Evolutionary conservation across 2,113 vertebrate genomes (phyloP), one percentile per base, ranked within the genome.

Genomic region (Varanus salvator): DNA sequence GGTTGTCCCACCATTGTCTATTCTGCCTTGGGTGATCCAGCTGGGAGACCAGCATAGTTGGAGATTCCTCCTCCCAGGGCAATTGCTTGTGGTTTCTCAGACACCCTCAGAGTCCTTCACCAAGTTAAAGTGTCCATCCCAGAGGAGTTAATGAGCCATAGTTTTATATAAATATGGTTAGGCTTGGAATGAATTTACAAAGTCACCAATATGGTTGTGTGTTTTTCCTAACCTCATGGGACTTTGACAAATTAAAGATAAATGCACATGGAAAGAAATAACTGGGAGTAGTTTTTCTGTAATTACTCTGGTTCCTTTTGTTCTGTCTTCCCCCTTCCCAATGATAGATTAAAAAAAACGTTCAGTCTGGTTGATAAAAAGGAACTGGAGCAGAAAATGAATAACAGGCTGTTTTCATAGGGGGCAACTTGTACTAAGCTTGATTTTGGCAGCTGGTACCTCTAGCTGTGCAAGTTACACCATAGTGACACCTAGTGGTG

Each of bases 401-500:
- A 86, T 86, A 25, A 76, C 38, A 60, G 15, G 3, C 31, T 21
- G 48, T 31, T 60, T 21, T 75, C 54, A 57, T 74, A 21, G 85
- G 27, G 14, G 25, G 52, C 71, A 76, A 15, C n/a, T 60, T 71
- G 83, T 11, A 29, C 52, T 38, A 44, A 19, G 52, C 23, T 76
- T 75, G 4, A 74, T 74, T 75, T 60, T 44, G 72, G n/a, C 50
- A 60, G 7, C 31, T n/a, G 38, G 29, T 27, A 68, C 75, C 57
- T 68, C 14, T 71, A 81, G 66, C 31, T 71, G 77, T 21, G 19
- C 77, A 69, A 81, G 72, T 8, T 48, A 80, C n/a, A 54, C 48
- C 77, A 88, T 88, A 88, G 48, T 81, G 87, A 81, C 87, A 71
- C 31, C 77, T 88, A 52, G 77, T 81, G 77, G 87, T 8, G 52